Evolutionary conservation across 2,888 invertebrate species (phyloP), one percentile per base, ranked within the genome.

Genomic region (Strigamia crassipes): DNA sequence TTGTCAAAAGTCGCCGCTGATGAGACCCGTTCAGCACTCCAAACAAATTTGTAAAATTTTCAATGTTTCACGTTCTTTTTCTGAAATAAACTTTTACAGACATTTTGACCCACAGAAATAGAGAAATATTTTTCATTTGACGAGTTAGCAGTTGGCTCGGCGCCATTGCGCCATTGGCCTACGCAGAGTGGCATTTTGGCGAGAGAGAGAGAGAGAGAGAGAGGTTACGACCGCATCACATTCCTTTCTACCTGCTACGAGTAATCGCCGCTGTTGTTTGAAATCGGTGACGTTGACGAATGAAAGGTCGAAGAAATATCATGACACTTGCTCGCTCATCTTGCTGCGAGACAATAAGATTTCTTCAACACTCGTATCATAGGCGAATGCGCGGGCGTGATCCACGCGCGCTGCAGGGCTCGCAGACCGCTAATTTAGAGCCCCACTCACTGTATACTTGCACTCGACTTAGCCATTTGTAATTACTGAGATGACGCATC

Each of bases 301-400:
- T 73, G 73, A 73, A 73, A 73, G 73, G 73, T 73, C 73, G 73
- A 9, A 31, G 73, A 73, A 73, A 73, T 73, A 73, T 10, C 73
- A 15, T 27, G 73, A 73, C 73, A 31, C 73, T 73, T 73, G 73
- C 73, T 73, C 73, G 73, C 73, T 73, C 73, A 73, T 73, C 73
- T 73, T 73, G 27, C 27, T 73, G 13, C 73, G n/a, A 73, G 31
- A 73, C 73, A 73, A 73, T 31, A 73, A 73, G 73, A 73, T 73
- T 73, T 73, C 73, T 73, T 73, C 15, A 73, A 73, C 73, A 73
- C 73, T 73, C 27, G 73, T 73, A 73, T 73, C 73, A 73, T 31
- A 73, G 27, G 31, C 73, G 73, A 73, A 73, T 73, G 73, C 73
- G 73, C 73, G 73, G 73, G 73, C 73, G 73, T 73, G 73, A 73